Evolutionary conservation across 2,888 invertebrate species (phyloP).

Genomic region (Latrodectus elegans): DNA sequence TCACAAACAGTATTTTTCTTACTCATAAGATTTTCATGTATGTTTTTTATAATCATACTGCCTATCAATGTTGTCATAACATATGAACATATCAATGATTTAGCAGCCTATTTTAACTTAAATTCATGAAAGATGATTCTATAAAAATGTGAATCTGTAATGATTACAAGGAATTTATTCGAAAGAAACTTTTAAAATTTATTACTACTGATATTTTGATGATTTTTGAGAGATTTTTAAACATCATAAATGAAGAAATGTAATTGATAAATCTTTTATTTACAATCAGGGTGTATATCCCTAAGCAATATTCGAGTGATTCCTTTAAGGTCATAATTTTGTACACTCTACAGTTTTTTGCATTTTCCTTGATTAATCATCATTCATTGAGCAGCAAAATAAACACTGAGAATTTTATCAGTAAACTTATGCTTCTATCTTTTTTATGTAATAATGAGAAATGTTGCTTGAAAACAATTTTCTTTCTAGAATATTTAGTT

Average conservation of each 20-base stretch:
- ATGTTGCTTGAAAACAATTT: neutral
- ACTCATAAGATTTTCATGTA: too few relatives aligned
- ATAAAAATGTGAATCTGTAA: too few relatives aligned
- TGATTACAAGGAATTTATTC: too few relatives aligned
- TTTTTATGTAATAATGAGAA: neutral
- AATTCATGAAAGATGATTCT: too few relatives aligned
- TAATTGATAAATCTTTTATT: slow-evolving; percentile 2
- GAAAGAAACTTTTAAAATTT: too few relatives aligned
- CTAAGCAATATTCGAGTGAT: slow-evolving; percentile 41
- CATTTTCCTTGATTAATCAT: slow-evolving; percentile 33
- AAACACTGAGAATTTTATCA: slow-evolving; percentile 4
- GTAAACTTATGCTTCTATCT: neutral
- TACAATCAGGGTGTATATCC: slow-evolving; percentile 22
- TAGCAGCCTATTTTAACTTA: too few relatives aligned
- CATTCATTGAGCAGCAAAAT: slow-evolving; percentile 4
- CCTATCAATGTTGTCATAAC: too few relatives aligned
- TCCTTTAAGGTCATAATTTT: slow-evolving; percentile 27
- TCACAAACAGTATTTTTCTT: too few relatives aligned
- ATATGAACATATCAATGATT: too few relatives aligned
- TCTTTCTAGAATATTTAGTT: too few relatives aligned
- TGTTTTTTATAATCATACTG: too few relatives aligned
- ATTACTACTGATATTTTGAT: too few relatives aligned
- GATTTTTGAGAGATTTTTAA: neutral
- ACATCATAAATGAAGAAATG: neutral
- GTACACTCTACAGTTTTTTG: slow-evolving; percentile 2